Conservation (phyloP, 2,113 vertebrate genomes). For the Probosciger aterrimus region DNA sequence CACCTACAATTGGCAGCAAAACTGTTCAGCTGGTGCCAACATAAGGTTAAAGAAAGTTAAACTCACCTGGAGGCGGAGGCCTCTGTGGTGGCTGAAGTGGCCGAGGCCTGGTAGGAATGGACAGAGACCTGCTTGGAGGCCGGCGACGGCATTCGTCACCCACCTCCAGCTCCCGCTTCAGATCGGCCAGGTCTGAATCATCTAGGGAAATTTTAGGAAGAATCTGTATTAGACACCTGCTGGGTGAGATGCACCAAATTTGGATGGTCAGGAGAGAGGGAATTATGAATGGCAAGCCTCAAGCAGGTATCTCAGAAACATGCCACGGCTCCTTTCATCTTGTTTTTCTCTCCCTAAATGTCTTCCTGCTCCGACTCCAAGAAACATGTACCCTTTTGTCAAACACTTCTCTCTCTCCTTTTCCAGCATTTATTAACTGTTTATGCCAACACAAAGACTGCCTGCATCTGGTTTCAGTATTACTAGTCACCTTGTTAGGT, state of each 20-base stretch:
- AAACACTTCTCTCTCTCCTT: neutral
- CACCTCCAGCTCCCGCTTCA: constrained; percentile 67
- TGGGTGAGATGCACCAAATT: neutral
- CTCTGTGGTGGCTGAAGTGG: constrained; percentile 74
- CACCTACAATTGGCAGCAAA: neutral
- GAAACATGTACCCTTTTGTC: neutral
- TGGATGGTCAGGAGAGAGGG: neutral
- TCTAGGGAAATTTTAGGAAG: constrained; percentile 54
- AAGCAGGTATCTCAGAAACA: neutral
- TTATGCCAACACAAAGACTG: neutral
- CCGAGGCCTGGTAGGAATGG: constrained; percentile 72
- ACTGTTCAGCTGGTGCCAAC: neutral
- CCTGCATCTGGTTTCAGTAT: neutral
- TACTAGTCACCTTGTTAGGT: neutral
- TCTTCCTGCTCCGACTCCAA: neutral
- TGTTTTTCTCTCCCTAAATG: neutral
- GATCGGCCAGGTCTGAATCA: constrained; percentile 54
- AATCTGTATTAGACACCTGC: neutral
- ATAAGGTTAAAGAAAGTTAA: neutral
- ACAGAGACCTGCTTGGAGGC: constrained; percentile 76
- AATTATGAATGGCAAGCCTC: neutral
- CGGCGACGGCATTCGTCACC: constrained; percentile 41
- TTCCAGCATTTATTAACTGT: neutral
- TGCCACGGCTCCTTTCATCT: rapidly evolving
- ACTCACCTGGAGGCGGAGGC: constrained; percentile 80